Evolutionary conservation across 2,113 vertebrate genomes (phyloP), one percentile per base, ranked within the genome.

Genomic region (Corythoichthys haematopterus): DNA sequence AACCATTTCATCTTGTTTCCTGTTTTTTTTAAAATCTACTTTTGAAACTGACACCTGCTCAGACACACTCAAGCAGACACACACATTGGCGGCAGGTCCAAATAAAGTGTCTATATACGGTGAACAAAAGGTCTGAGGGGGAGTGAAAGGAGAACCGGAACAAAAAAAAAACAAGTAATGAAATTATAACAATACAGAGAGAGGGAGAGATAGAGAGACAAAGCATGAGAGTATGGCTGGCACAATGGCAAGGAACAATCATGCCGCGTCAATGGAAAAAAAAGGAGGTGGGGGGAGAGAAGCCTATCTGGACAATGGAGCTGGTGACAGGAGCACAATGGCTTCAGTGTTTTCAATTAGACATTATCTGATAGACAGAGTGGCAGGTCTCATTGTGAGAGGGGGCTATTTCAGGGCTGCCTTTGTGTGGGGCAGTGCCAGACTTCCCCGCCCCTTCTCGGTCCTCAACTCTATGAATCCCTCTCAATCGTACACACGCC

Each of bases 351-450:
- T 97, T 94, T 95, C 93, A 88, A 94, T 96, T 93, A 98, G 97
- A 98, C 96, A 96, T 95, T 98, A 98, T 98, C 96, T 98, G 95
- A 98, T 96, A 95, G 94, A 94, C 94, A 92, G 94, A 94, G 92
- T 97, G 96, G 95, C 96, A 96, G 96, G 88, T 94, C 93, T 92
- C 83, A 93, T 93, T 93, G 87, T 94, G 91, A 83, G 67, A 92
- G 91, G 93, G 93, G 94, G 93, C 95, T 97, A 97, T 98, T 97
- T 97, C 95, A 97, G 95, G 92, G 92, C 91, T 86, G 92, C 93
- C 93, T 98, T 97, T 98, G 95, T 98, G 91, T 90, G 91, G 93
- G 90, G 88, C 70, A 89, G 91, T 88, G 94, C 93, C 92, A 93
- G 93, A 93, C 92, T 93, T 91, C 91, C 93, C 93, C 91, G 90